These are phyloP conservation scores for Rhagoletis pomonella DNA, from an alignment of 1,140 invertebrate genomes.

Conservation along the genomic window DNA sequence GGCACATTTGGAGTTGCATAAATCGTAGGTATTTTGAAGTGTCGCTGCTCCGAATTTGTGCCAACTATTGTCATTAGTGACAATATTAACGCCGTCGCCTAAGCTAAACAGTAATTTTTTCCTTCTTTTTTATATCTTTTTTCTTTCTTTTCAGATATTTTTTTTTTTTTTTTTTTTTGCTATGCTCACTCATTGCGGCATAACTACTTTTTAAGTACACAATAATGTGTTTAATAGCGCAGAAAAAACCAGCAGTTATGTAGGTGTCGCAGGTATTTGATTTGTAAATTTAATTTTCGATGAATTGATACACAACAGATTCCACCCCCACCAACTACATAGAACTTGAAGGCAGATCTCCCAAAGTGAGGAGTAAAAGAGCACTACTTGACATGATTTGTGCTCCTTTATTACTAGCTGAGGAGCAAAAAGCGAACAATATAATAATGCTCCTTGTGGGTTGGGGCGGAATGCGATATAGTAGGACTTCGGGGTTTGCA, in stretches of 20 bases:
- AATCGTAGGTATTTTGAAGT: conserved; percentile 26
- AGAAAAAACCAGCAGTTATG: not conserved
- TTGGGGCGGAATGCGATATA: no score
- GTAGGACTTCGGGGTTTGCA: no score
- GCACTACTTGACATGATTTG: no score
- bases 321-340: no score
- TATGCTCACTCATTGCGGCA: not conserved
- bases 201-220: not conserved
- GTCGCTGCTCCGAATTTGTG: conserved; percentile 1
- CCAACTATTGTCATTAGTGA: conserved; percentile 18
- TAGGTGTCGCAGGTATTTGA: not conserved
- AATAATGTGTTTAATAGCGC: conserved; percentile 34
- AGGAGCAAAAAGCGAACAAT: no score
- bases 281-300: not conserved
- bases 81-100: not conserved
- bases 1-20: not conserved
- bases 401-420: no score
- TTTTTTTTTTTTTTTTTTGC: not conserved
- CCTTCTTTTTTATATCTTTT: not conserved
- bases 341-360: no score
- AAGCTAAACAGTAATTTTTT: not conserved
- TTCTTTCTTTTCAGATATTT: not conserved
- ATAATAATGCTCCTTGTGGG: no score
- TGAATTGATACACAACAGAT: no score
- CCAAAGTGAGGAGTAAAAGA: no score